phyloP scores from a whole-genome alignment of 2,888 invertebrate species.

The Epiblema foenella region DNA sequence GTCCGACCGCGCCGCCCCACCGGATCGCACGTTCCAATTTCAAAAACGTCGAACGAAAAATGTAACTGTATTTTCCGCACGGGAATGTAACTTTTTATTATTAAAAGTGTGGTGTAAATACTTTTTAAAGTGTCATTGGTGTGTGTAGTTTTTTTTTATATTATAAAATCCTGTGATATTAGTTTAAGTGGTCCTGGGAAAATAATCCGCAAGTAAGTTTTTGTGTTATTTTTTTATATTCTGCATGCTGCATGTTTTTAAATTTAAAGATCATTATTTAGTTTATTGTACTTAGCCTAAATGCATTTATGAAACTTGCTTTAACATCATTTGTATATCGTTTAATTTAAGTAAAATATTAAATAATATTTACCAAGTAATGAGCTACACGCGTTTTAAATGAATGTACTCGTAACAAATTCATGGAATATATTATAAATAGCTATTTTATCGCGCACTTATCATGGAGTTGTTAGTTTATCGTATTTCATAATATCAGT shows the following conservation, averaged over 20 bases:
- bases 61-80: constrained; percentile 54
- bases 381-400: background rate
- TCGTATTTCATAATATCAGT: background rate
- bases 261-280: background rate
- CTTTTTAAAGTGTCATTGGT: constrained; percentile 56
- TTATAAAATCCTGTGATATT: constrained; percentile 83
- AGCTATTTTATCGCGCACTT: constrained; percentile 9
- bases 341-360: background rate
- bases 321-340: background rate
- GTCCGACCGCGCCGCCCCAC: constrained; percentile 59
- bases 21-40: constrained; percentile 55
- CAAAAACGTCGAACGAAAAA: constrained; percentile 55
- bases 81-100: constrained; percentile 51
- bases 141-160: constrained; percentile 55
- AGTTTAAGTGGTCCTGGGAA: constrained; percentile 66
- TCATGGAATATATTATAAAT: background rate
- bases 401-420: background rate
- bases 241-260: constrained; percentile 24
- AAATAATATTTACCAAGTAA: background rate
- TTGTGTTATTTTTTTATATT: constrained; percentile 53
- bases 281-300: background rate
- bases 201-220: constrained; percentile 72
- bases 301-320: background rate
- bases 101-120: constrained; percentile 55
- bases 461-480: constrained; percentile 10